Percentiles rank a stretch among this genome's conserved stretches.
Conservation (phyloP, 2,797 vertebrate species). For the Trachurus trachurus region DNA sequence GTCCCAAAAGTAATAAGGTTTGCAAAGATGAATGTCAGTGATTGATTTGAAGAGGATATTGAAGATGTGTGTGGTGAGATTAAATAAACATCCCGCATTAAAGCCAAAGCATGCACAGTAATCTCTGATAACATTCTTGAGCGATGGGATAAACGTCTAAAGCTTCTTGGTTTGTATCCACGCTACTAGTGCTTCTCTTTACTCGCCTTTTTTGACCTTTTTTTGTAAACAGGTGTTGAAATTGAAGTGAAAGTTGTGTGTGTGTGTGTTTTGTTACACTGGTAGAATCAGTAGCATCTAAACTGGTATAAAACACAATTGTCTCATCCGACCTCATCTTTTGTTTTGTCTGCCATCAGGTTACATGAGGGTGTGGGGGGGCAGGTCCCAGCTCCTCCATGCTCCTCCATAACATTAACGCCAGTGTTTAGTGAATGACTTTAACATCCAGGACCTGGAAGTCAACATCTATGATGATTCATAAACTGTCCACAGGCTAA, state of each 20-base stretch:
- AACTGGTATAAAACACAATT: background rate
- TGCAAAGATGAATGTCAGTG: constrained; percentile 34
- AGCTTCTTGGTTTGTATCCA: background rate
- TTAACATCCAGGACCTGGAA: no score
- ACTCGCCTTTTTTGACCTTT: background rate
- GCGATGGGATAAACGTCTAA: constrained; percentile 22
- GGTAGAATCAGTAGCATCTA: background rate
- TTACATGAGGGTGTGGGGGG: background rate
- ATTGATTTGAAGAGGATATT: constrained; percentile 34
- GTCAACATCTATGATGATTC: background rate
- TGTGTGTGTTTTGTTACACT: background rate
- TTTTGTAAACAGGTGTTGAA: constrained; percentile 4
- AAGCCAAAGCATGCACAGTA: constrained; percentile 36
- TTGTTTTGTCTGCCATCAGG: background rate
- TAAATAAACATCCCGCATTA: constrained; percentile 11
- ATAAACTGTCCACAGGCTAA: background rate
- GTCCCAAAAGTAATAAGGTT: background rate
- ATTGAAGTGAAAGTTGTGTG: background rate
- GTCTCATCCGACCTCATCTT: background rate
- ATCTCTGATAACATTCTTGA: constrained; percentile 65
- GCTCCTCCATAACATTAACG: background rate
- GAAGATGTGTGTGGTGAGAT: constrained; percentile 23
- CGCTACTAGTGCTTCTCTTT: background rate
- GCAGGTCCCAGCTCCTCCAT: background rate
- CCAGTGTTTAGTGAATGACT: no score